These are phyloP conservation scores for Pachyramphus minor DNA, from an alignment of 2,113 vertebrate species.

Conservation along the genomic window DNA sequence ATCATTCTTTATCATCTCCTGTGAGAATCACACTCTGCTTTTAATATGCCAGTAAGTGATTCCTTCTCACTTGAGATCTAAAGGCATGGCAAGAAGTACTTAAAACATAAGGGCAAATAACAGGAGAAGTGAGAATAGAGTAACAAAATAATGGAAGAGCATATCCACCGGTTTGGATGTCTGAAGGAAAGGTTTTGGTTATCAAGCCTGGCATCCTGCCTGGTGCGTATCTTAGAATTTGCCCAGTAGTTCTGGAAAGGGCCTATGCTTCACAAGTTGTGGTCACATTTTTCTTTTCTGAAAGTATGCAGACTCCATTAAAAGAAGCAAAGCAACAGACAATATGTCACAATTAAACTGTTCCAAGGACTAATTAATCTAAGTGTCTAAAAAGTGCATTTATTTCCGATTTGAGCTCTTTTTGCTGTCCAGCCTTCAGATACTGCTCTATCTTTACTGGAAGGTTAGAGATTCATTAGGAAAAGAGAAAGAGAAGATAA, in stretches of 20 bases:
- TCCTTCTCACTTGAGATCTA: background rate
- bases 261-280: background rate
- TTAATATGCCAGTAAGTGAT: background rate
- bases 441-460: background rate
- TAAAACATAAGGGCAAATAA: background rate
- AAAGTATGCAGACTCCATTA: background rate
- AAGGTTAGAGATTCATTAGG: background rate
- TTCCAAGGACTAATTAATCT: background rate
- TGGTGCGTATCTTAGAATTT: background rate
- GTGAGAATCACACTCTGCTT: background rate
- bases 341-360: constrained; percentile 17
- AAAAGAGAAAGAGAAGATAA: background rate
- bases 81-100: background rate
- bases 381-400: background rate
- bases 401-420: background rate
- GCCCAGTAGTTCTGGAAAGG: background rate
- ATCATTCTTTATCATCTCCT: background rate
- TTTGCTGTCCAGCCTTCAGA: background rate
- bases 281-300: background rate
- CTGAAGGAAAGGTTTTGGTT: background rate
- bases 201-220: background rate
- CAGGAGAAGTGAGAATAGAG: background rate
- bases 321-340: background rate
- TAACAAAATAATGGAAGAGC: background rate
- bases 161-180: background rate